Base-by-base conservation (phyloP, 1,140 invertebrate species). In the Halotydeus destructor region DNA sequence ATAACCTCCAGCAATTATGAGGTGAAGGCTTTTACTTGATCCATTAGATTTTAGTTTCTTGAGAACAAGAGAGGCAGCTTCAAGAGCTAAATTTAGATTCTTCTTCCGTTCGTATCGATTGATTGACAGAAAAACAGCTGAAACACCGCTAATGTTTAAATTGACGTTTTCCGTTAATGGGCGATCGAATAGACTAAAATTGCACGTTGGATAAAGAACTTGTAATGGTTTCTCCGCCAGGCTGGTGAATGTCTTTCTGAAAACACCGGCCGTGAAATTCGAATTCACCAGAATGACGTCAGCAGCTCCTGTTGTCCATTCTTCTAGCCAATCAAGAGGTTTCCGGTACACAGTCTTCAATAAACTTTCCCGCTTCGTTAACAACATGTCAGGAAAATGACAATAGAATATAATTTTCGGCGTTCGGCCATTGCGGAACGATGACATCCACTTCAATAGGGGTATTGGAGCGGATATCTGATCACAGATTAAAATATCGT, bases 51-150 rank as follows among this genome's bases (percentile, higher is more conserved):
- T 36, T 1, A 34, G 19, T 30, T 37, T 28, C 22, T 48, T 21
- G 3, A 39, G 31, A 11, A 38, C 66, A 24, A 74, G 60, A 52
- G 74, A 69, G 41, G 97, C 67, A 11, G 83, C 73, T 50, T 75
- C 58, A 30, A 99, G 63, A 0, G 86, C 85, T 14, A 98, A 58
- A 14, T 64, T 63, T 5, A 98, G 62, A 59, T 93, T 83, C 61
- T 99, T 99, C 56, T 98, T 98, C 9, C 82, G 69, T 57, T 99
- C 93, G 62, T 86, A 99, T 51, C 94, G 70, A 65, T 99, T 99
- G 42, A 99, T 78, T 0, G 91, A 97, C 2, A 98, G 59, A 54
- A 96, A 80, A 31, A 83, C 56, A 52, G 44, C 37, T 12, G 22
- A 25, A 55, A 57, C 35, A 50, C 60, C 25, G 59, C 57, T 5